These are phyloP conservation scores for Casuarius casuarius DNA, from an alignment of 2,113 vertebrate genomes.

Conservation along the genomic window DNA sequence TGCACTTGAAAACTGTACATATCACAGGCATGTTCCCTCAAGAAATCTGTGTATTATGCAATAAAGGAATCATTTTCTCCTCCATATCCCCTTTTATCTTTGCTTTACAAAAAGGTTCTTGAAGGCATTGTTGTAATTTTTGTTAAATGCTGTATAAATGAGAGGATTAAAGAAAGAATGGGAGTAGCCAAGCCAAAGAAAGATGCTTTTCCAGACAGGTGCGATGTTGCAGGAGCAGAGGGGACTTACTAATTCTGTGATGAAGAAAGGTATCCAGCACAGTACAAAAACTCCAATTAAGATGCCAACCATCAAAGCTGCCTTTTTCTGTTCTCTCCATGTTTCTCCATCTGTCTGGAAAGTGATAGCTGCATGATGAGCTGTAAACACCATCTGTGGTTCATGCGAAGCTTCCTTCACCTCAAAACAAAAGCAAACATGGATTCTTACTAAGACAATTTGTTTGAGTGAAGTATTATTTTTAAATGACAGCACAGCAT, in stretches of 20 bases:
- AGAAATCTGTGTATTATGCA: not conserved
- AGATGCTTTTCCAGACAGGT: constrained; percentile 76
- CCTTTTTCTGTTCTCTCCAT: constrained; percentile 73
- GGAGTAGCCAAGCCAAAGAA: constrained; percentile 79
- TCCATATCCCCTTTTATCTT: constrained; percentile 34
- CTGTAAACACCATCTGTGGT: constrained; percentile 71
- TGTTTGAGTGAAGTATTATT: constrained; percentile 31
- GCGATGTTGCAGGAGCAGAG: constrained; percentile 77
- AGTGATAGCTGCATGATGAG: constrained; percentile 26
- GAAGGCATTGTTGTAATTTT: constrained; percentile 79
- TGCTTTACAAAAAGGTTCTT: constrained; percentile 75
- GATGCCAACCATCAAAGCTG: constrained; percentile 77
- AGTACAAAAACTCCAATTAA: constrained; percentile 75
- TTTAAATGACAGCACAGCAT: constrained; percentile 53
- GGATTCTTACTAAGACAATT: constrained; percentile 55
- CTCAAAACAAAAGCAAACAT: constrained; percentile 67
- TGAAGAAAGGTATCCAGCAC: constrained; percentile 79
- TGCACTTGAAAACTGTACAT: not conserved
- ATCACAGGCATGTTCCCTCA: not conserved
- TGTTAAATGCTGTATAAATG: constrained; percentile 80
- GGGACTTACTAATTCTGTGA: constrained; percentile 72
- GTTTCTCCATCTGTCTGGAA: constrained; percentile 71
- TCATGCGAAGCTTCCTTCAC: constrained; percentile 63
- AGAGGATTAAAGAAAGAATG: constrained; percentile 81
- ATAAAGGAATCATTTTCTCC: not conserved